phyloP scores from a whole-genome alignment of 2,888 invertebrate species.

The Cyrtodaria siliqua region DNA sequence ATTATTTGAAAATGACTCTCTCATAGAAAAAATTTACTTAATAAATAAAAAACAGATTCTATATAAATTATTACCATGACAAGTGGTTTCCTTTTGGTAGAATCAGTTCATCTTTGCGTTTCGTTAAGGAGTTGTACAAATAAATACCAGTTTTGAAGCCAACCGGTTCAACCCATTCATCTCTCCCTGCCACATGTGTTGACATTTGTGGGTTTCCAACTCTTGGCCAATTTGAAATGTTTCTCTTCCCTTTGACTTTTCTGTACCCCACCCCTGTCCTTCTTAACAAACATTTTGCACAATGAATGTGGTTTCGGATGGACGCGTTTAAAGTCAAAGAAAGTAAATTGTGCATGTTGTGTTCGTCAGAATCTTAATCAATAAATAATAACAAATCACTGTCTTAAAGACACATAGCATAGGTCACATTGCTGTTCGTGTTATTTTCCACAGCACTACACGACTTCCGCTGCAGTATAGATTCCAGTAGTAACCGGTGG shows the following conservation, averaged over 20 bases:
- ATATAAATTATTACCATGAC: slow-evolving; percentile 79
- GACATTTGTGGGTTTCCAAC: neutral
- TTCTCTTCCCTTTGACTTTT: neutral
- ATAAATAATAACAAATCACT: too few relatives aligned
- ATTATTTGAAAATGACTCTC: too few relatives aligned
- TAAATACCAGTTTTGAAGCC: slow-evolving; percentile 79
- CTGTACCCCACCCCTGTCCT: slow-evolving; percentile 3
- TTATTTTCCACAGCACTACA: too few relatives aligned
- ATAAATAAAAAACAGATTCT: too few relatives aligned
- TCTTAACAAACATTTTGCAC: slow-evolving; percentile 37
- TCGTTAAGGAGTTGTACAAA: slow-evolving; percentile 77
- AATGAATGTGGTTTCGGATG: slow-evolving; percentile 39
- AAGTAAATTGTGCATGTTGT: neutral
- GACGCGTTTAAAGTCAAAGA: slow-evolving; percentile 16
- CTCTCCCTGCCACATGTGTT: neutral
- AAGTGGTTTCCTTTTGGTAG: slow-evolving; percentile 73
- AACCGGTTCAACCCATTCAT: slow-evolving; percentile 75
- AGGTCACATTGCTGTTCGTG: too few relatives aligned
- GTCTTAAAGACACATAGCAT: too few relatives aligned
- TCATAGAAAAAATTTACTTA: too few relatives aligned
- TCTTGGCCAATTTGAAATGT: neutral
- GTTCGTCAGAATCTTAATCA: too few relatives aligned
- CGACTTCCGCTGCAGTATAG: too few relatives aligned
- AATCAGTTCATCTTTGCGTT: slow-evolving; percentile 66
- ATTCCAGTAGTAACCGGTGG: too few relatives aligned